Evolutionary conservation across 2,888 invertebrate genomes (phyloP).

Genomic region (Limulus polyphemus): DNA sequence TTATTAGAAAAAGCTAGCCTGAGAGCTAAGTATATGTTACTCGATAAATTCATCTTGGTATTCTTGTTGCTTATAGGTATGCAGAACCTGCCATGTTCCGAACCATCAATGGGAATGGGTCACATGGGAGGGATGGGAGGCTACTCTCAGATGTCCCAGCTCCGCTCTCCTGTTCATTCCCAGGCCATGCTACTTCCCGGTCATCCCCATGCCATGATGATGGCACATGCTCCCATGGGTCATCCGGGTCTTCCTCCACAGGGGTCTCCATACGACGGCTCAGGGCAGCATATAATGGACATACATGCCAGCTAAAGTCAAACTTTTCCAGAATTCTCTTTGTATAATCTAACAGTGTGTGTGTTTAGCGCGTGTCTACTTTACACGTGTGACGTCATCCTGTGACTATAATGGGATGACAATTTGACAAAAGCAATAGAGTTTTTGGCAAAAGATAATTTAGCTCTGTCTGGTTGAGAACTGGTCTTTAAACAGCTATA

Average conservation of each 20-base stretch:
- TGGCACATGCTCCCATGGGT: constrained; percentile 37
- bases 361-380: no score
- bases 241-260: constrained; percentile 38
- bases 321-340: no score
- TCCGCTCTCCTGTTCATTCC: constrained; percentile 39
- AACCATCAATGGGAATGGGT: constrained; percentile 28
- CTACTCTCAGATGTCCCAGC: constrained; percentile 39
- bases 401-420: no score
- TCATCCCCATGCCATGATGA: constrained; percentile 42
- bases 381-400: no score
- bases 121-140: constrained; percentile 30
- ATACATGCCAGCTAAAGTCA: constrained; percentile 30
- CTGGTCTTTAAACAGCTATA: no score
- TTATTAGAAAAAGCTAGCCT: no score
- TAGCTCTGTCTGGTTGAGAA: no score
- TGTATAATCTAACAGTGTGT: no score
- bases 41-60: no score
- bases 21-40: no score
- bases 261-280: constrained; percentile 34
- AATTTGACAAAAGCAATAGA: no score
- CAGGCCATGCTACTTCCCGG: constrained; percentile 42
- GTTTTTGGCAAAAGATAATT: no score
- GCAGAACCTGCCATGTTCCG: constrained; percentile 15
- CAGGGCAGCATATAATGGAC: constrained; percentile 33
- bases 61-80: constrained; percentile 18